phyloP scores from a whole-genome alignment of 1,140 invertebrate genomes.

The Dysdera silvatica region DNA sequence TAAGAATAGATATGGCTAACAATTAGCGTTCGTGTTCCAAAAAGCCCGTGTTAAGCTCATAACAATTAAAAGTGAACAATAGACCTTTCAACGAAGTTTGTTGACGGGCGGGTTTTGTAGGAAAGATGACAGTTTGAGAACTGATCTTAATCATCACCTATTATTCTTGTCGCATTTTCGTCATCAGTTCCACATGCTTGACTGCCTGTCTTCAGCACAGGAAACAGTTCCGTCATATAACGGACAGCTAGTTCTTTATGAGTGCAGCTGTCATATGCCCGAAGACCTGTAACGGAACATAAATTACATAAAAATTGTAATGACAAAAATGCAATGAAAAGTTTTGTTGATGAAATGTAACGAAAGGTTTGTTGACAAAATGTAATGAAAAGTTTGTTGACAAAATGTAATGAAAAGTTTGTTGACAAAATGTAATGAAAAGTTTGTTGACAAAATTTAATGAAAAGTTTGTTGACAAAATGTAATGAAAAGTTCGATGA shows the following conservation, averaged over 20 bases:
- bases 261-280: slow-evolving; percentile 33
- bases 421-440: too few relatives aligned
- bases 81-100: too few relatives aligned
- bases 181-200: background rate
- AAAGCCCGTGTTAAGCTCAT: too few relatives aligned
- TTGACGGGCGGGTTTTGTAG: too few relatives aligned
- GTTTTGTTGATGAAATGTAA: background rate
- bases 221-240: slow-evolving; percentile 29
- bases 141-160: too few relatives aligned
- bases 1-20: too few relatives aligned
- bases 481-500: too few relatives aligned
- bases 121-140: too few relatives aligned
- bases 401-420: background rate
- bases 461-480: too few relatives aligned
- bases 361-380: background rate
- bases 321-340: background rate
- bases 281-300: slow-evolving; percentile 26
- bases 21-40: too few relatives aligned
- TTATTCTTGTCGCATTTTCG: slow-evolving; percentile 12
- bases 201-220: slow-evolving; percentile 21
- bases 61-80: too few relatives aligned
- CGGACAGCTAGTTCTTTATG: slow-evolving; percentile 24
- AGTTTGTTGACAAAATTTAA: too few relatives aligned
- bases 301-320: background rate
- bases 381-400: background rate